phyloP scores from a whole-genome alignment of 2,113 vertebrate genomes.

The Picathartes gymnocephalus region DNA sequence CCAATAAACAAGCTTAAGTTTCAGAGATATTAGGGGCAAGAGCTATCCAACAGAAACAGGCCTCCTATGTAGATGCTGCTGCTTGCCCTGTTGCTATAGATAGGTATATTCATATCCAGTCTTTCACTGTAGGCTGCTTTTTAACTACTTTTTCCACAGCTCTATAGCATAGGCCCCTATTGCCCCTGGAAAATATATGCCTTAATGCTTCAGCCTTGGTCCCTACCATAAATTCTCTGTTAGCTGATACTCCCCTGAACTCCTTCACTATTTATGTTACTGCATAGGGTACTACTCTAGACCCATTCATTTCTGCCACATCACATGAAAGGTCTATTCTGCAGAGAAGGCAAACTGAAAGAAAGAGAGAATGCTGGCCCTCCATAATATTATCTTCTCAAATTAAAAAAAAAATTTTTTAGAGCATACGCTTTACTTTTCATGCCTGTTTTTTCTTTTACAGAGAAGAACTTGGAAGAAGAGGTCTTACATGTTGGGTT shows the following conservation, averaged over 20 bases:
- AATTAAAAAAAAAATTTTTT: neutral
- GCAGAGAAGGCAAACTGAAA: neutral
- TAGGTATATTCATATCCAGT: neutral
- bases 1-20: neutral
- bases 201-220: neutral
- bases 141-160: neutral
- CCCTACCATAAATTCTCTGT: neutral
- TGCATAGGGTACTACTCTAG: neutral
- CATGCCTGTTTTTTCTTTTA: neutral
- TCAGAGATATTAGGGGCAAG: neutral
- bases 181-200: neutral
- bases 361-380: neutral
- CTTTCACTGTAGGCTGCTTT: neutral
- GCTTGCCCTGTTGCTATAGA: neutral
- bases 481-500: neutral
- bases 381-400: neutral
- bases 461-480: neutral
- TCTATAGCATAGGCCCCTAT: neutral
- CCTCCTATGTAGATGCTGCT: neutral
- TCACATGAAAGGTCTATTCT: neutral
- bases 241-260: neutral
- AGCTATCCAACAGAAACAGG: neutral
- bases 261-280: neutral
- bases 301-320: neutral
- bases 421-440: neutral